Percentiles rank a stretch among this genome's conserved stretches.
Evolutionary conservation across 2,888 invertebrate species (phyloP).

Genomic region (Clivina fossor): DNA sequence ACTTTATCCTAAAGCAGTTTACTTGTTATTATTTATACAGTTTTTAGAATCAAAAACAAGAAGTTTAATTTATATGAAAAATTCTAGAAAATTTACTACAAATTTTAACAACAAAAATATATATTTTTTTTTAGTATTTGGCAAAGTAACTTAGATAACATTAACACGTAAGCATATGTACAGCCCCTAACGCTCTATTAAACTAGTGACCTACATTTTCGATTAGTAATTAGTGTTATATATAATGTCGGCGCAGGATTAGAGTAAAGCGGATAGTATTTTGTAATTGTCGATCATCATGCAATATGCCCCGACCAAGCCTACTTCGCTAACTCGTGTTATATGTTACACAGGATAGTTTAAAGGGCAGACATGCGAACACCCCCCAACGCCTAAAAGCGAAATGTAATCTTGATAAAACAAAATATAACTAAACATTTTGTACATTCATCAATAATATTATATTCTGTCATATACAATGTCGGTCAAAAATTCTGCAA

Average conservation of each 20-base stretch:
- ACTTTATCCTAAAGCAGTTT: too few species aligned
- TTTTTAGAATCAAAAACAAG: too few species aligned
- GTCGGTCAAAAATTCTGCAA: too few species aligned
- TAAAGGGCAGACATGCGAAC: conserved; percentile 22
- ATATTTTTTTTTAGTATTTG: background rate
- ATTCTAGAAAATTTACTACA: too few species aligned
- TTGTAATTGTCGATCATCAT: conserved; percentile 19
- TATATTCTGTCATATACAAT: too few species aligned
- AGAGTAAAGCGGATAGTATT: too few species aligned
- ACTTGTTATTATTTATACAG: too few species aligned
- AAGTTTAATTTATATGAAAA: too few species aligned
- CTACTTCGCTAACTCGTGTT: background rate
- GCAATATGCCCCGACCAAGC: background rate
- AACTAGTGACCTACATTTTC: conserved; percentile 24
- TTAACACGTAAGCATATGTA: background rate
- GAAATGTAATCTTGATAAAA: conserved; percentile 30
- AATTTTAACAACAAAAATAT: background rate
- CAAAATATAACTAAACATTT: too few species aligned
- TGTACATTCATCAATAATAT: too few species aligned
- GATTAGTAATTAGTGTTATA: conserved; percentile 26
- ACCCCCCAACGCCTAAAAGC: too few species aligned
- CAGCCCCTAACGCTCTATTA: background rate
- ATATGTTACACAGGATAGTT: background rate
- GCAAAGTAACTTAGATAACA: background rate
- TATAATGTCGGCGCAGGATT: too few species aligned